Evolutionary conservation across 2,888 invertebrate species (phyloP).

Genomic region (Campoplex capitator): DNA sequence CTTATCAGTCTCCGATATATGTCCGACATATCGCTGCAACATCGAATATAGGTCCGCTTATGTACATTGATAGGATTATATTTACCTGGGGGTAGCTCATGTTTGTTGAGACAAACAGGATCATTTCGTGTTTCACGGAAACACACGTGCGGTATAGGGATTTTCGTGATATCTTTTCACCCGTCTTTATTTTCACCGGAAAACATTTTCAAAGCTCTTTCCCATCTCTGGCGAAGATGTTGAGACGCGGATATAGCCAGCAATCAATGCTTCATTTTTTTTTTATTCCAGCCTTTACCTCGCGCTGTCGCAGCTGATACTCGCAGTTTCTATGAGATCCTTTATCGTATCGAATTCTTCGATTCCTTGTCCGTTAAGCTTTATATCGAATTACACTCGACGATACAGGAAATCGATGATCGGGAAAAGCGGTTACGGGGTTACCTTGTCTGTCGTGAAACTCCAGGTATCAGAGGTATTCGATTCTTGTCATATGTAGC

Average conservation of each 20-base stretch:
- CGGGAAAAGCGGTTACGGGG: constrained; percentile 74
- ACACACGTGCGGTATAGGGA: not conserved
- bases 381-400: constrained; percentile 69
- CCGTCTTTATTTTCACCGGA: not conserved
- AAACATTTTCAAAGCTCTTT: not conserved
- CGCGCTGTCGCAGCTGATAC: not conserved
- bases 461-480: constrained; percentile 22
- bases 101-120: not conserved
- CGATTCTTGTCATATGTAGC: constrained; percentile 50
- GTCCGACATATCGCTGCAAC: not conserved
- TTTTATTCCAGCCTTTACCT: not conserved
- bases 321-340: constrained; percentile 60
- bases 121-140: not conserved
- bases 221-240: not conserved
- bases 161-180: not conserved
- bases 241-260: not conserved
- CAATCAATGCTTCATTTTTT: not conserved
- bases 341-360: constrained; percentile 42
- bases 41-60: not conserved
- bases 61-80: not conserved
- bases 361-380: constrained; percentile 62
- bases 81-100: not conserved
- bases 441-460: constrained; percentile 55
- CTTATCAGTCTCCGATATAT: constrained; percentile 58
- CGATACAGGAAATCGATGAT: constrained; percentile 74